phyloP scores from a whole-genome alignment of 2,113 vertebrate species.

The Phylloscopus whistleri region DNA sequence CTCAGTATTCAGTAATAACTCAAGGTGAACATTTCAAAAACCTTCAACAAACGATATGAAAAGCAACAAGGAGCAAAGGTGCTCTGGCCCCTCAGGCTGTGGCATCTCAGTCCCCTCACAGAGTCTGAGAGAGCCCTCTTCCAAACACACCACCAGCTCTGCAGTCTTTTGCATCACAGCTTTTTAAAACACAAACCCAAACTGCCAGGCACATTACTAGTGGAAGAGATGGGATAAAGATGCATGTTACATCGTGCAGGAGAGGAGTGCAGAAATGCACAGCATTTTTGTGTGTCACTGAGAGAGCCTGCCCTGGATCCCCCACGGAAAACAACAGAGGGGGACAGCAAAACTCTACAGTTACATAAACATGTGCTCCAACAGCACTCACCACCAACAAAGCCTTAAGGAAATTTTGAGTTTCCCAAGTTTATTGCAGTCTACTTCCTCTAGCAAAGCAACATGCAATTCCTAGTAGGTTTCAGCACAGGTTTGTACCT shows the following conservation, averaged over 20 bases:
- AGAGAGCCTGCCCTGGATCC: neutral
- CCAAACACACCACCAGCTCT: neutral
- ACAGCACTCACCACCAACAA: neutral
- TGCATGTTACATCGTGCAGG: neutral
- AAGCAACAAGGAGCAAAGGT: neutral
- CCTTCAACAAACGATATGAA: neutral
- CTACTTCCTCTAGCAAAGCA: neutral
- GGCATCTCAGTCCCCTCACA: rapidly evolving
- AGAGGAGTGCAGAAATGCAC: neutral
- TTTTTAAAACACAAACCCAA: neutral
- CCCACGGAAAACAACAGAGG: neutral
- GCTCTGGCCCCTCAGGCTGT: neutral
- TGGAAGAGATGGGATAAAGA: neutral
- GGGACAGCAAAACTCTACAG: neutral
- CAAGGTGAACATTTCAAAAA: neutral
- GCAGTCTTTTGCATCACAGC: neutral
- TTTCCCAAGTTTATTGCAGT: neutral
- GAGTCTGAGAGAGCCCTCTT: neutral
- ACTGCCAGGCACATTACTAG: neutral
- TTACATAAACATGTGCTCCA: neutral
- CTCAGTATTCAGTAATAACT: neutral
- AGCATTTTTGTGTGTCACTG: neutral
- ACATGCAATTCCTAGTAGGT: neutral
- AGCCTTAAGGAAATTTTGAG: neutral
- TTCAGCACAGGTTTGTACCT: neutral